Percentiles rank a stretch among this genome's conserved stretches.
These are phyloP conservation scores for Nasalis larvatus DNA, from an alignment of 2,113 vertebrate species.

Conservation along the genomic window DNA sequence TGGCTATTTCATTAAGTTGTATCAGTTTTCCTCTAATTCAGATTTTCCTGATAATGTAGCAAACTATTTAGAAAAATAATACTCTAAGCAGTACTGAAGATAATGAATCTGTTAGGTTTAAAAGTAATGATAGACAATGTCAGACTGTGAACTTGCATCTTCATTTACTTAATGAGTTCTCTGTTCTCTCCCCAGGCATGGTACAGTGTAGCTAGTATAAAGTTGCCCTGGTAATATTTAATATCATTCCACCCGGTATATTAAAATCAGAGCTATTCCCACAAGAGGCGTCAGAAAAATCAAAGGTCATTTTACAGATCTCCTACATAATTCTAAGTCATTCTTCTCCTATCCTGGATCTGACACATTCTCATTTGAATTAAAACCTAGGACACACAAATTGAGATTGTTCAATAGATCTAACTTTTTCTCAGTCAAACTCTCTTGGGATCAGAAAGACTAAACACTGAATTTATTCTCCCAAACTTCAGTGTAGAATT, in stretches of 20 bases:
- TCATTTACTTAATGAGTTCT: conserved; percentile 31
- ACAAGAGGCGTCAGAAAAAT: neutral
- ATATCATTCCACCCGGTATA: neutral
- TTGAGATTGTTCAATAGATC: neutral
- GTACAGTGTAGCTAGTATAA: neutral
- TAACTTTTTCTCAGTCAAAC: neutral
- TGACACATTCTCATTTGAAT: conserved; percentile 6
- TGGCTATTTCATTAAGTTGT: neutral
- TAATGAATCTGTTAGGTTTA: neutral
- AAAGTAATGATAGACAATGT: neutral
- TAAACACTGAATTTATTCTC: neutral
- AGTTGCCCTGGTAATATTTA: neutral
- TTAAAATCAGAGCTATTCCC: neutral
- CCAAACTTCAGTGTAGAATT: neutral
- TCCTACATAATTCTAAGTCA: neutral
- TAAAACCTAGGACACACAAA: neutral
- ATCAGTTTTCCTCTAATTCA: neutral
- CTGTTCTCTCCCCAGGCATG: neutral
- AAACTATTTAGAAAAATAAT: conserved; percentile 33
- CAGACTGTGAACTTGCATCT: neutral
- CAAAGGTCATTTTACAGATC: neutral
- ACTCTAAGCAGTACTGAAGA: neutral
- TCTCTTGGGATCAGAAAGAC: neutral
- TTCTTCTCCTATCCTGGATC: neutral
- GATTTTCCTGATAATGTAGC: neutral